Evolutionary conservation across 2,797 vertebrate species (phyloP), one percentile per base, ranked within the genome.

Genomic region (Prunella strophiata): DNA sequence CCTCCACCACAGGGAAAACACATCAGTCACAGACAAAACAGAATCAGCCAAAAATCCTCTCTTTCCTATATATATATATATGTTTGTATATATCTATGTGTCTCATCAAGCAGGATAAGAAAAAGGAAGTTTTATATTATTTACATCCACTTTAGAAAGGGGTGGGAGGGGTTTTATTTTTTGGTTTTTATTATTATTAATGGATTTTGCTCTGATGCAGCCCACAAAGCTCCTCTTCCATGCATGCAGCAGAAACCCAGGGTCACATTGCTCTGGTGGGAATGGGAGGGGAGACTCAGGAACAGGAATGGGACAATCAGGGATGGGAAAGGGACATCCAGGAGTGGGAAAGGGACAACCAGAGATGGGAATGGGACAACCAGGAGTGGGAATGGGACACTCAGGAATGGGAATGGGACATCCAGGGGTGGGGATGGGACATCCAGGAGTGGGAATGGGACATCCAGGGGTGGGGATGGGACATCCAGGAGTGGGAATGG

Each of bases 61-160:
- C 22, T 57, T 43, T 29, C 38, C 15, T 67, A 23, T 23, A 16
- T 79, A 61, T 50, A 26, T 36, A 34, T 51, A 14, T 32, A 5
- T 80, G 4, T 77, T 9, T 83, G 11, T 50, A 9, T 48, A 1
- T 22, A 34, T 11, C 13, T 36, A 36, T 36, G 26, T 42, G 42
- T 80, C 50, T 78, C 51, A 15, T 66, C n/a, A 81, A 55, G n/a
- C 36, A 32, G 32, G 36, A 11, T 10, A 23, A 50, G 63, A 25
- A 68, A 74, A 65, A 43, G 36, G 30, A 66, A 58, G 13, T 40
- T 91, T 68, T 68, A 0, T 80, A 89, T 83, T 89, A 92, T 94
- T 96, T 95, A 92, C 93, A 93, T 84, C 94, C 75, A 34, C n/a
- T 73, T 84, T 72, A n/a, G 86, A 77, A 68, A 50, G 55, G 52